Conservation (phyloP, 2,888 invertebrate genomes). For the Acanthosepion esculentum region DNA sequence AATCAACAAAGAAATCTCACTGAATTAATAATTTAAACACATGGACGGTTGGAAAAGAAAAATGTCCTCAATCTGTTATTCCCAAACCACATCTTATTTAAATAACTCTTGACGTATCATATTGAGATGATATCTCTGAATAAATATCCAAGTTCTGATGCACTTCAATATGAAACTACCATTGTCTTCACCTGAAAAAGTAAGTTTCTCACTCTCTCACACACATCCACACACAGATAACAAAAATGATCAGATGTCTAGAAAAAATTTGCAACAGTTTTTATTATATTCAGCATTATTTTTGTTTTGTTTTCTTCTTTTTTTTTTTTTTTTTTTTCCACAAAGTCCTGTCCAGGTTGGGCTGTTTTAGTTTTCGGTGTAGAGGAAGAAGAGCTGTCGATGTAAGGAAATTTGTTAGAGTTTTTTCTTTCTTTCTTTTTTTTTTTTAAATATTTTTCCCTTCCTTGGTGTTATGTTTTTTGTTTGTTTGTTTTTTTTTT, state of each 20-base stretch:
- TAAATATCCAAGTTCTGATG: no score
- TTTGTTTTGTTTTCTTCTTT: not conserved
- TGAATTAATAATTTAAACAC: no score
- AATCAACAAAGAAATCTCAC: no score
- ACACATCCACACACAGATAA: not conserved
- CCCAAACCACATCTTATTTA: no score
- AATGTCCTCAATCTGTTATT: no score
- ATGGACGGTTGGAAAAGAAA: no score
- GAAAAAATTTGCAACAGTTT: constrained; percentile 33
- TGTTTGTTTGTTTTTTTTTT: not conserved
- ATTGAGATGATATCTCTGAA: no score
- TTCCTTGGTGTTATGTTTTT: not conserved
- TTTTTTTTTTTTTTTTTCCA: not conserved
- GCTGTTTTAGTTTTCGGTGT: not conserved
- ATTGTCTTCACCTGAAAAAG: not conserved
- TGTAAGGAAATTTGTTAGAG: not conserved
- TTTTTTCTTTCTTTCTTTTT: not conserved
- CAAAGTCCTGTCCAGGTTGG: not conserved
- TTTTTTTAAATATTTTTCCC: not conserved
- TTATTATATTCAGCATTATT: constrained; percentile 33
- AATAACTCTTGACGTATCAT: no score
- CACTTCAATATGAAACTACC: not conserved
- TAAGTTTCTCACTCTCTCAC: not conserved
- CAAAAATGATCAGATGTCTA: not conserved
- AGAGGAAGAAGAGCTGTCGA: constrained; percentile 21